phyloP scores from a whole-genome alignment of 2,888 invertebrate species.

The Encarsia formosa region DNA sequence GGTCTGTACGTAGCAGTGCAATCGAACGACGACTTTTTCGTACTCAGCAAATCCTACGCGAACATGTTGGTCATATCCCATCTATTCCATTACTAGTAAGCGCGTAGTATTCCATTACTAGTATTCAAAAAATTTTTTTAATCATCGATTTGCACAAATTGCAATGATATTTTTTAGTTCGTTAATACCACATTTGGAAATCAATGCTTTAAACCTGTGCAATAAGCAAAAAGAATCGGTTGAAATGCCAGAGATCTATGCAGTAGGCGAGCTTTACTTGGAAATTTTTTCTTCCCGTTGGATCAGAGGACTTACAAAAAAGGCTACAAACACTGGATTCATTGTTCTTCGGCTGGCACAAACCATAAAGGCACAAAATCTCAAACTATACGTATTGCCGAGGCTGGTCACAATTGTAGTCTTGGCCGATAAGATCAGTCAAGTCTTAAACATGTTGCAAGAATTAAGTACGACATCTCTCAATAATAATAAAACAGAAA shows the following conservation, averaged over 20 bases:
- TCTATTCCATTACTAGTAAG: too few species aligned
- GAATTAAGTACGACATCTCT: constrained; percentile 45
- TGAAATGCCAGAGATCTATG: constrained; percentile 52
- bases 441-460: constrained; percentile 49
- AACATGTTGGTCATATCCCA: constrained; percentile 53
- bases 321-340: constrained; percentile 49
- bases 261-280: constrained; percentile 50
- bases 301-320: constrained; percentile 43
- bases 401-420: constrained; percentile 47
- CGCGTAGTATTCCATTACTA: too few species aligned
- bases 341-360: constrained; percentile 45
- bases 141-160: neutral
- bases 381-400: constrained; percentile 47
- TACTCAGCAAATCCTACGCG: constrained; percentile 56
- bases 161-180: constrained; percentile 29
- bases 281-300: constrained; percentile 52
- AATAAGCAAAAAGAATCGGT: constrained; percentile 44
- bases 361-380: constrained; percentile 40
- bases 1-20: constrained; percentile 55
- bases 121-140: neutral
- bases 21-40: constrained; percentile 55
- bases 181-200: constrained; percentile 46
- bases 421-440: constrained; percentile 45
- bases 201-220: constrained; percentile 49
- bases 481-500: too few species aligned